phyloP scores from a whole-genome alignment of 2,888 invertebrate species.

The Epinotia nisella region DNA sequence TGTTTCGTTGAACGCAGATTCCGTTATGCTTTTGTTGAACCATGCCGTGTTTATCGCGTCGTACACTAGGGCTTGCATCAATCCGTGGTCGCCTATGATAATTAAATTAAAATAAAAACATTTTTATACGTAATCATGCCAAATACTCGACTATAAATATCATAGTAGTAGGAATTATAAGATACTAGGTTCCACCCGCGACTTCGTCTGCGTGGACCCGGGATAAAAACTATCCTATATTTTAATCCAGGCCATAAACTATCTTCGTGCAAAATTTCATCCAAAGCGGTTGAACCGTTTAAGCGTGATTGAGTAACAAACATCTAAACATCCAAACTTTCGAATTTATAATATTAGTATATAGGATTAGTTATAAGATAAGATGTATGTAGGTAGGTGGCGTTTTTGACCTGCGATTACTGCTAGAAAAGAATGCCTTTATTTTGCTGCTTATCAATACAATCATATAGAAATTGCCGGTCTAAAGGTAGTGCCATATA shows the following conservation, averaged over 20 bases:
- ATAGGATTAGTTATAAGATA: too few species aligned
- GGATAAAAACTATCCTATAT: too few species aligned
- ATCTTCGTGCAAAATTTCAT: too few species aligned
- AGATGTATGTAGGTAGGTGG: not conserved
- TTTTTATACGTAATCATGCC: not conserved
- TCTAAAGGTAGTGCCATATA: not conserved
- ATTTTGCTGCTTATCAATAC: not conserved
- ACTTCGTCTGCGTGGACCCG: too few species aligned
- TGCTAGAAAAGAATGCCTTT: not conserved
- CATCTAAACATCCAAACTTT: too few species aligned
- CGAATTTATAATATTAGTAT: too few species aligned
- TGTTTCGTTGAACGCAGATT: slow-evolving; percentile 88
- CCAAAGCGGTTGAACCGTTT: too few species aligned
- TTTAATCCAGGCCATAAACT: too few species aligned
- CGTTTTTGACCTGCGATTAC: not conserved
- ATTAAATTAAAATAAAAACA: slow-evolving; percentile 45
- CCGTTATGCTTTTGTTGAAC: slow-evolving; percentile 91
- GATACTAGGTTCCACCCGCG: too few species aligned
- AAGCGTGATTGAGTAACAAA: too few species aligned
- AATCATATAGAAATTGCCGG: not conserved
- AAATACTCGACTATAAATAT: too few species aligned
- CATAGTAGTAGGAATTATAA: too few species aligned
- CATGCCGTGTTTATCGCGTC: slow-evolving; percentile 95
- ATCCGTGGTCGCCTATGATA: slow-evolving; percentile 90
- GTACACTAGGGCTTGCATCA: slow-evolving; percentile 93